Evolutionary conservation across 2,888 invertebrate species (phyloP), one percentile per base, ranked within the genome.

Genomic region (Drosophila recens): DNA sequence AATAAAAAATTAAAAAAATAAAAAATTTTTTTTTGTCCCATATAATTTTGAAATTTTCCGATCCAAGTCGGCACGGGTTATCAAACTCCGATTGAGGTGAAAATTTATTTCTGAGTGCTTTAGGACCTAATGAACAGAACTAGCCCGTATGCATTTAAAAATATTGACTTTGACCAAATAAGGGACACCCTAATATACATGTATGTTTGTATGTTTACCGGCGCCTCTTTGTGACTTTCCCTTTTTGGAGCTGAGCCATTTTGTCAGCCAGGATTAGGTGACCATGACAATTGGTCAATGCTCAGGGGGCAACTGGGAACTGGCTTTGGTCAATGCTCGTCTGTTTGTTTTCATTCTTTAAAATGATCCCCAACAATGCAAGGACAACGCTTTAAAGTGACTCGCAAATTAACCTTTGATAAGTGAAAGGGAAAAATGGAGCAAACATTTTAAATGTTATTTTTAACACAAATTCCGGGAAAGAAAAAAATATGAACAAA

Each of bases 211-310:
- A 27, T n/a, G n/a, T 46, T 15, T 30, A 48, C 30, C n/a, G 15
- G 5, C 38, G 42, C 33, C 9, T n/a, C 30, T 42, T 17, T 30
- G 34, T 63, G 49, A 3, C 20, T 49, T 17, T 46, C 52, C 49
- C 27, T 56, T 46, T 36, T 57, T 42, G 42, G 45, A 17, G 11
- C 53, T 56, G 54, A 67, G 72, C 74, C 86, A 72, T 70, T 84
- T 75, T 68, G 71, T 58, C 75, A 70, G 82, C 75, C 79, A 40
- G 87, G 84, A 87, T 84, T 87, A 84, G 84, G 82, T 84, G 84
- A 84, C 84, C 84, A 87, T 87, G 84, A 81, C 87, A 84, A 84
- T 84, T 81, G 87, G 36, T 74, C 65, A 68, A 54, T 40, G 53
- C 43, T 15, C 43, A 68, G 30, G 30, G 36, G 36, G 36, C 0